Evolutionary conservation across 2,888 invertebrate genomes (phyloP), one percentile per base, ranked within the genome.

Genomic region (Oscheius sp.): DNA sequence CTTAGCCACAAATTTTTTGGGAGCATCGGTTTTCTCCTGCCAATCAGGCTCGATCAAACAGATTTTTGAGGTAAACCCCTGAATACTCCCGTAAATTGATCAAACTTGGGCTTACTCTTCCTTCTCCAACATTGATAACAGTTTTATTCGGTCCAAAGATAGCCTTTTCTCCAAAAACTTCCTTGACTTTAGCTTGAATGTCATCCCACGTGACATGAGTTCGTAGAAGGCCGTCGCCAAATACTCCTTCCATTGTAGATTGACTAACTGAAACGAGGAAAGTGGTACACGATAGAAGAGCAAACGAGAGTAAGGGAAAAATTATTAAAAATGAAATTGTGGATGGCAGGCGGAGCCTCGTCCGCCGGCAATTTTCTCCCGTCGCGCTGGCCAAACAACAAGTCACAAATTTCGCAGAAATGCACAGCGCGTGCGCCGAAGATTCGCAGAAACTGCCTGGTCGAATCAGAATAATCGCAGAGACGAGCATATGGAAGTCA

Each of bases 11-110:
- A 72, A 66, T 16, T 43, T 64, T 18, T 55, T 64, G 0, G 72
- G 72, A 9, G 56, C 55, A 16, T 66, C 66, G 16, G 3, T 16
- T 16, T 3, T 18, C 23, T 55, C 55, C 18, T 41, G n/a, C 72
- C 72, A 72, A 43, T 72, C 72, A 3, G 72, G 72, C n/a, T 64
- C 56, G 12, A 72, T 29, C 18, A 72, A 27, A 27, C 64, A 64
- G 55, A 72, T 64, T 55, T 66, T 64, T 25, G 72, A 72, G 43
- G 64, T 64, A 55, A 72, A 72, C 5, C 72, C 72, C 72, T 72
- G 21, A 13, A 61, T 25, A 41, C 16, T 18, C 13, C 21, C 13
- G n/a, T n/a, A n/a, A n/a, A n/a, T n/a, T n/a, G n/a, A n/a, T n/a
- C 16, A 45, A 45, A 16, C 45, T 45, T 12, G 9, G 16, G 41